Base-by-base conservation (phyloP, 1,140 invertebrate species). In the Conopomorpha cramerella region DNA sequence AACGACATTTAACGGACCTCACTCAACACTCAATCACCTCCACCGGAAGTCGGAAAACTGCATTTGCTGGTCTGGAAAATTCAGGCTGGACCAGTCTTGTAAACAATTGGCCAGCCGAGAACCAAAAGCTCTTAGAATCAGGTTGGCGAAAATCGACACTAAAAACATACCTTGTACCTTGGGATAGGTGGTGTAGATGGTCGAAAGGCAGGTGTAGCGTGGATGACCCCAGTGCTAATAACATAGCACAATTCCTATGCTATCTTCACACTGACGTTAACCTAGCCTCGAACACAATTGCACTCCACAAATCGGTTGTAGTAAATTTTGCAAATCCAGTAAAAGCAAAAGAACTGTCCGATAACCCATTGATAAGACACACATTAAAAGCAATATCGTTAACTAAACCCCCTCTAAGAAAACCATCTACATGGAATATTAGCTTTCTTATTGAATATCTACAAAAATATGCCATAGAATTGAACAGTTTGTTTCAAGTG, bases 401-500 rank as follows among this genome's bases (percentile, higher is more conserved):
- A 11, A 13, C 28, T 11, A 29, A 29, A 29, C 28, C 28, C 4
- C 28, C 28, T 4, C 4, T 11, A 7, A 4, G 13, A 13, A 29
- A 29, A 11, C 28, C 28, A 7, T 13, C 10, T 4, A 11, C 11
- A 4, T 29, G 28, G 28, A 29, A 29, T 11, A 11, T 29, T 10
- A 11, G 28, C 11, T 3, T 7, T 11, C 28, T 29, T 3, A 29
- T 29, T 11, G 28, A 29, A 11, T 17, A 3, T 19, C 8, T 13
- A 27, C 27, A 23, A n/a, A 3, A 8, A 8, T 38, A 16, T 16
- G 3, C 2, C 3, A 15, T 42, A 1, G 18, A 40, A 14, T 17
- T 44, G 28, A 14, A 38, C 10, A 48, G 44, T 25, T 11, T 47
- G n/a, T 56, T 55, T 33, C 41, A 58, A 34, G 43, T 55, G 1